Evolutionary conservation across 1,140 invertebrate species (phyloP).

Genomic region (Zelostemma sp.): DNA sequence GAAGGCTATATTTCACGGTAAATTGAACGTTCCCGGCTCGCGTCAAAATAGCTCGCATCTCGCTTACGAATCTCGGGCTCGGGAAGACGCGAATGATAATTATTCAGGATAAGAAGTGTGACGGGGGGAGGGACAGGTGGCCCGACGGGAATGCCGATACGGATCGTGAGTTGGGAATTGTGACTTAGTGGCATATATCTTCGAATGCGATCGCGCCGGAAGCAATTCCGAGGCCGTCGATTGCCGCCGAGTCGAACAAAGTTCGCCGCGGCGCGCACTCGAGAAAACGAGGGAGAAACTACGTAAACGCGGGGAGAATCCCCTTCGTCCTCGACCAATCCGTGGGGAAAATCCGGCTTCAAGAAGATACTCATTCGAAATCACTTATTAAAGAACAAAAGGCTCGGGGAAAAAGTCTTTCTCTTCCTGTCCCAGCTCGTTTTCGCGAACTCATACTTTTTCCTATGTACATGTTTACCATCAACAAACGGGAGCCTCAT

Average conservation of each 20-base stretch:
- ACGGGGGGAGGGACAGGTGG: neutral
- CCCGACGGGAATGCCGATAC: conserved; percentile 18
- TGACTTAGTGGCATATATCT: conserved; percentile 36
- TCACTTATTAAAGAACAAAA: conserved; percentile 41
- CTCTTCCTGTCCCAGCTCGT: conserved; percentile 29
- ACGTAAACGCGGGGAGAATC: too few species aligned
- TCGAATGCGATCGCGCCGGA: conserved; percentile 37
- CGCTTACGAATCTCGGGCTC: conserved; percentile 23
- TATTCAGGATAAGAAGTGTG: conserved; percentile 16
- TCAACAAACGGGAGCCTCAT: conserved; percentile 33
- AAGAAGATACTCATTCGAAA: conserved; percentile 23
- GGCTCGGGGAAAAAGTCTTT: conserved; percentile 14
- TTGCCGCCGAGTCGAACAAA: conserved; percentile 41
- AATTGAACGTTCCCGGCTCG: conserved; percentile 3
- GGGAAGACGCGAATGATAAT: conserved; percentile 26
- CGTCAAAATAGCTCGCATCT: conserved; percentile 25
- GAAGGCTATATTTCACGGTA: neutral
- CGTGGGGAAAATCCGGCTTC: conserved; percentile 35
- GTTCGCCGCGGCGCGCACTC: conserved; percentile 37
- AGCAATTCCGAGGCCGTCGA: conserved; percentile 42
- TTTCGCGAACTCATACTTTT: conserved; percentile 21
- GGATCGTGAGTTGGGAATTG: conserved; percentile 28
- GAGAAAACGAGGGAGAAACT: conserved; percentile 20
- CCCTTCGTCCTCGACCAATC: too few species aligned
- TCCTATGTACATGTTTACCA: conserved; percentile 20